phyloP scores from a whole-genome alignment of 37 sponge, comb jelly and placozoan genomes.

The Cladorhizidae sp. region DNA sequence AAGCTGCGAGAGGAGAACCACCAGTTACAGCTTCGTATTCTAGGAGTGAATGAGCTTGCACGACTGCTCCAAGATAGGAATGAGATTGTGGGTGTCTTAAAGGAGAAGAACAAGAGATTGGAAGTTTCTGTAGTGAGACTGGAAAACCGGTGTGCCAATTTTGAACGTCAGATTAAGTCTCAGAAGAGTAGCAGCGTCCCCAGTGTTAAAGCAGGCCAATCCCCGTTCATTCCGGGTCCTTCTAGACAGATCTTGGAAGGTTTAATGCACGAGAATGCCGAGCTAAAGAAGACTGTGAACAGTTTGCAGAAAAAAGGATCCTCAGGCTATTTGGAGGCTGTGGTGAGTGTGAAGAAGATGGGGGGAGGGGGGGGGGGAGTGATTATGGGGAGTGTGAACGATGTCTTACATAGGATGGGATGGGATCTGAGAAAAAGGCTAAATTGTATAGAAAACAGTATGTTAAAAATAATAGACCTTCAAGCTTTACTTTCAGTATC shows the following conservation, averaged over 20 bases:
- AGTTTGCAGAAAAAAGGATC: conserved; percentile 52
- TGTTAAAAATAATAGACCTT: too few species aligned
- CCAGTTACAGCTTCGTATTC: conserved; percentile 40
- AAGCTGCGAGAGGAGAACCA: conserved; percentile 31
- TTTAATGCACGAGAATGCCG: conserved; percentile 69
- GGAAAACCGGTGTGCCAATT: conserved; percentile 68
- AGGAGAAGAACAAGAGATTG: conserved; percentile 61
- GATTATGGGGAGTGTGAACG: neutral
- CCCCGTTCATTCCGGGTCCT: conserved; percentile 63
- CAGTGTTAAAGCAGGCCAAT: conserved; percentile 15
- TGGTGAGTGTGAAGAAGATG: conserved; percentile 35
- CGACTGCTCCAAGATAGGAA: conserved; percentile 59
- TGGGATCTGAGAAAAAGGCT: too few species aligned
- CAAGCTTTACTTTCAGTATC: too few species aligned
- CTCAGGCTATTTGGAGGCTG: conserved; percentile 63
- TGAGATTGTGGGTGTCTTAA: conserved; percentile 19
- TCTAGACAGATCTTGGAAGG: conserved; percentile 67
- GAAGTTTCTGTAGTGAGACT: conserved; percentile 66
- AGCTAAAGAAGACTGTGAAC: conserved; percentile 68
- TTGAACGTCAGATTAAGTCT: conserved; percentile 48
- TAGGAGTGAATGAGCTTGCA: conserved; percentile 74
- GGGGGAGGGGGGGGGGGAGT: neutral
- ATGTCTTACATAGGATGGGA: too few species aligned
- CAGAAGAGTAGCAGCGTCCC: conserved; percentile 17
- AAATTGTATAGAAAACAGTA: too few species aligned